Base-by-base conservation (phyloP, 2,888 invertebrate species). In the Julus scandinavius region DNA sequence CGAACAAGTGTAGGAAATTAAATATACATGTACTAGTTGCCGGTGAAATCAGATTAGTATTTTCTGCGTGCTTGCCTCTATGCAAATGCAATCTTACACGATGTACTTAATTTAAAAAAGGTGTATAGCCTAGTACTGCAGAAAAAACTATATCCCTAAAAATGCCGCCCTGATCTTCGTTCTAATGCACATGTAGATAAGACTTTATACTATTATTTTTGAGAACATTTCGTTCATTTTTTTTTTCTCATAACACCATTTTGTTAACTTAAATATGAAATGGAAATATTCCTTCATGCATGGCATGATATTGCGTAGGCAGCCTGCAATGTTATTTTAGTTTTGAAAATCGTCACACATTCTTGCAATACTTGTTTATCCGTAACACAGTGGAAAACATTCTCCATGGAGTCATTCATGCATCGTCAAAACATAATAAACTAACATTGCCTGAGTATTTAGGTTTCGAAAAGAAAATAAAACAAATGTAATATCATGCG, bases 231-330 rank as follows among this genome's bases (percentile, higher is more conserved):
- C 9, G 13, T 38, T 80, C 38, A 29, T 80, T 80, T 80, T 38
- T 29, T 29, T 72, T 11, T 40, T 13, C 80, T 15, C 38, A 15
- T 17, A 80, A 40, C 15, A 38, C 13, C 80, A 80, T 29, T 80
- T 38, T 80, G 11, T 80, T 80, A 17, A 80, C 80, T 15, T 38
- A 38, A 80, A 80, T 40, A 38, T 80, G 38, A 80, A 80, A 80
- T 80, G 80, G 15, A 80, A 80, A 80, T 80, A 80, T 80, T 80
- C 38, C 80, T 80, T 80, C 80, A 80, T 80, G 80, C 80, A 80
- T 80, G 38, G 29, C 11, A 29, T 15, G 15, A 80, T 20, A 40
- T 80, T 80, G 29, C 29, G 80, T 3, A 80, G 15, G 38, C 15
- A 38, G 38, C 13, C 29, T 80, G 13, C 29, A 80, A 38, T 40